phyloP scores from a whole-genome alignment of 2,797 vertebrate genomes.

The Tiaroga cobitis region DNA sequence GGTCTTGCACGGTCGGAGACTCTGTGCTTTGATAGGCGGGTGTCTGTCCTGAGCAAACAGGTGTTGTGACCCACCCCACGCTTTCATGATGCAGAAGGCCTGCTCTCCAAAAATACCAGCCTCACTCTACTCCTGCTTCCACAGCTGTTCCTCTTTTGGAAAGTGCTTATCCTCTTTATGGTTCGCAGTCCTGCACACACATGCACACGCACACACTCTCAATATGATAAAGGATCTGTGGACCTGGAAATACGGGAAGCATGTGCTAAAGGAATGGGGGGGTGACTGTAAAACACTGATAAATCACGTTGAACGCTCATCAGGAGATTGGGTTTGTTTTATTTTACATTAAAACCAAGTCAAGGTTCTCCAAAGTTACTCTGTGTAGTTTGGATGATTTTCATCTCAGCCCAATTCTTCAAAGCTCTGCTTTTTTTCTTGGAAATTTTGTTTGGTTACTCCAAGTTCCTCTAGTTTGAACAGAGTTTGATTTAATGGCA shows the following conservation, averaged over 20 bases:
- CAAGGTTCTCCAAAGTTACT: not conserved
- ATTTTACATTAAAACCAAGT: conserved; percentile 1
- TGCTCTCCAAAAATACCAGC: conserved; percentile 60
- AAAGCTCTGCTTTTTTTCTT: not conserved
- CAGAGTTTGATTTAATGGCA: conserved; percentile 1
- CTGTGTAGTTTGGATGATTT: conserved; percentile 13
- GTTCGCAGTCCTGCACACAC: conserved; percentile 42
- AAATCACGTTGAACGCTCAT: not conserved
- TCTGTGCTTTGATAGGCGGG: conserved; percentile 52
- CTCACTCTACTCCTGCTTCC: conserved; percentile 39
- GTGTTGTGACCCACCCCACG: conserved; percentile 59
- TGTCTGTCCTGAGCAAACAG: conserved; percentile 62
- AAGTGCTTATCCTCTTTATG: conserved; percentile 53
- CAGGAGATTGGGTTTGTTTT: not conserved
- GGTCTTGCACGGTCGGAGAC: conserved; percentile 33
- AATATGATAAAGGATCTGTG: conserved; percentile 18
- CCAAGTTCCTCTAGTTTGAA: not conserved
- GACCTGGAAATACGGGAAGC: conserved; percentile 32
- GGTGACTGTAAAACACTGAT: conserved; percentile 17
- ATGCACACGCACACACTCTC: not conserved
- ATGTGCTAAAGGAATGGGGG: not conserved
- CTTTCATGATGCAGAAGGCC: conserved; percentile 56
- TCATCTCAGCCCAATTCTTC: conserved; percentile 4
- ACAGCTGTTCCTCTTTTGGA: conserved; percentile 62
- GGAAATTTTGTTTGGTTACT: conserved; percentile 1